These are phyloP conservation scores for Polietes domitor DNA, from an alignment of 2,888 invertebrate species.

Conservation along the genomic window DNA sequence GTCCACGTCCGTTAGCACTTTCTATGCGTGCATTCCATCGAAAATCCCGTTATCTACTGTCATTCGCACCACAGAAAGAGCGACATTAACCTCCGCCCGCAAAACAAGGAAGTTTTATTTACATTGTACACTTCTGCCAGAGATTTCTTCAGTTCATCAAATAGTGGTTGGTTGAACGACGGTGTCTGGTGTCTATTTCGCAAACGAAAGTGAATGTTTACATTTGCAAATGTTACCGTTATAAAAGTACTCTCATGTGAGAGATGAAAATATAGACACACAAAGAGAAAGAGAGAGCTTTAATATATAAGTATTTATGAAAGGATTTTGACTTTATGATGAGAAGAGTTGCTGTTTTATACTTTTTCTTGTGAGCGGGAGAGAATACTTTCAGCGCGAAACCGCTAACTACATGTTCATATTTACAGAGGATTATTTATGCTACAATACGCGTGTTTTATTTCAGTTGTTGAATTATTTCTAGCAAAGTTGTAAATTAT, in stretches of 20 bases:
- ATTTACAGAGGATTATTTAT: too few relatives aligned
- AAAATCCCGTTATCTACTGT: conserved; percentile 66
- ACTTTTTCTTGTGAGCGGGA: not conserved
- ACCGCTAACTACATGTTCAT: too few relatives aligned
- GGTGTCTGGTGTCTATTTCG: conserved; percentile 22
- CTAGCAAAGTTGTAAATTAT: too few relatives aligned
- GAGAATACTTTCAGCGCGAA: too few relatives aligned
- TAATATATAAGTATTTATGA: not conserved
- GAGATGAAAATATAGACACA: conserved; percentile 27
- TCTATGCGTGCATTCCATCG: conserved; percentile 58
- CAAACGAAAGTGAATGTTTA: conserved; percentile 51
- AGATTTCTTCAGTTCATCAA: conserved; percentile 37
- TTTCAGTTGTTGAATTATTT: too few relatives aligned
- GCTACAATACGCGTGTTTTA: too few relatives aligned
- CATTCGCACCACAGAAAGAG: conserved; percentile 30
- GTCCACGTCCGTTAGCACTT: conserved; percentile 60
- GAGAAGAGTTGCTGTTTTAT: too few relatives aligned
- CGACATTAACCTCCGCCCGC: conserved; percentile 43
- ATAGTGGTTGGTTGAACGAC: conserved; percentile 30
- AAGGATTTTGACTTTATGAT: too few relatives aligned
- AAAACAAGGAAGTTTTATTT: conserved; percentile 58
- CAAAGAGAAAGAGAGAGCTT: conserved; percentile 44
- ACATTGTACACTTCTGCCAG: conserved; percentile 42
- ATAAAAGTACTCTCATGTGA: conserved; percentile 10
- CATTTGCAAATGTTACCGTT: conserved; percentile 46